A percentile compares a stretch with the other conserved stretches of the same genome.
Evolutionary conservation across 2,888 invertebrate genomes (phyloP).

Genomic region (Epinotia ramella): DNA sequence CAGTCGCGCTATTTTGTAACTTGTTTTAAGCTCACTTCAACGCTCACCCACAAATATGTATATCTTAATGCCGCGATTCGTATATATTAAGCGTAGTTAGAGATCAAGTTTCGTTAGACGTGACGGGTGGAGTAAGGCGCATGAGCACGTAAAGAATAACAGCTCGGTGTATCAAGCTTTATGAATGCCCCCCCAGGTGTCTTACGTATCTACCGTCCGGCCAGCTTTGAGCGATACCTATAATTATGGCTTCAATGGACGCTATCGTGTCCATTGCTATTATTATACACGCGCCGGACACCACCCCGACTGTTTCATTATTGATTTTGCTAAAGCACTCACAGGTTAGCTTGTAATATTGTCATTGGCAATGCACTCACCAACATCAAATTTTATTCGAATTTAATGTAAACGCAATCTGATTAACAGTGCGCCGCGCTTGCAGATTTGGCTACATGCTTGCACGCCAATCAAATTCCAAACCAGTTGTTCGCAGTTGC

Average conservation of each 20-base stretch:
- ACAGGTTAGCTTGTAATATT: constrained; percentile 55
- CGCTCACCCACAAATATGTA: too few relatives aligned
- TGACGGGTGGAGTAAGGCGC: too few relatives aligned
- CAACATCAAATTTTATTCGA: neutral
- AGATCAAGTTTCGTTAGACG: too few relatives aligned
- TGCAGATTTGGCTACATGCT: neutral
- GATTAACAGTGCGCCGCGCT: neutral
- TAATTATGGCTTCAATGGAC: constrained; percentile 70
- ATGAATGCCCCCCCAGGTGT: constrained; percentile 45
- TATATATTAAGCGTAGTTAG: too few relatives aligned
- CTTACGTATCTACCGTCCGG: constrained; percentile 56
- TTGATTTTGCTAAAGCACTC: constrained; percentile 75
- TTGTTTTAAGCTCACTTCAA: too few relatives aligned
- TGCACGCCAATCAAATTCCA: neutral
- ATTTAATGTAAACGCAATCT: neutral
- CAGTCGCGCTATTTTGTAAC: neutral
- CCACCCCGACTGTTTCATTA: constrained; percentile 67
- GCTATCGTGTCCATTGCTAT: constrained; percentile 76
- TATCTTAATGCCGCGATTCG: too few relatives aligned
- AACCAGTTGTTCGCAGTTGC: too few relatives aligned
- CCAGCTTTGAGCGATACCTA: constrained; percentile 81
- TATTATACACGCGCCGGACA: constrained; percentile 70
- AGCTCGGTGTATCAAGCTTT: neutral
- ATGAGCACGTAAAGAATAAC: too few relatives aligned
- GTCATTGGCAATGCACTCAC: constrained; percentile 33